Evolutionary conservation across 1,140 invertebrate species (phyloP), one percentile per base, ranked within the genome.

Genomic region (Lepidotrigona ventralis): DNA sequence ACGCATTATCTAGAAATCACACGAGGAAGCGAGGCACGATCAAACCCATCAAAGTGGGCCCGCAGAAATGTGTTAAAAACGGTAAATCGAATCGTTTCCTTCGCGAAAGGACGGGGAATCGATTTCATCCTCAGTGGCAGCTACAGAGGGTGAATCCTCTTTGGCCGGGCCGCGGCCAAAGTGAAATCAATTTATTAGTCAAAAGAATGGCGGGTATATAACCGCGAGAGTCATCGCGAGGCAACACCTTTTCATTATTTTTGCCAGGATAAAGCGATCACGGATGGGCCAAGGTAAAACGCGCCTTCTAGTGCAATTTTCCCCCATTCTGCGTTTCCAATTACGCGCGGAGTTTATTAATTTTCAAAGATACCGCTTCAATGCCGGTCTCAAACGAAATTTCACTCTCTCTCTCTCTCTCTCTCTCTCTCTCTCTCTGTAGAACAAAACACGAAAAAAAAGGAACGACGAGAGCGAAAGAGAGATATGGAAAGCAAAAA

Each of bases 291-390:
- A 54, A 53, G 51, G 60, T 63, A 63, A 46, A 76, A 77, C 58
- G 46, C 53, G 58, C 26, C 46, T 12, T 29, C 46, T 15, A 14
- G 54, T 26, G 63, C 26, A 69, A 78, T 68, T 68, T 19, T 46
- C 51, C 63, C 51, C 63, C 51, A 21, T 23, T 68, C 63, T 26
- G 39, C 51, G 29, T 78, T 78, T 68, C 63, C 76, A 78, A 78
- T 78, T 78, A 78, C 60, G 75, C 60, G 26, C 11, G n/a, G 12
- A 29, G 75, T 77, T 77, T 66, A 77, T 77, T 77, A 77, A 77
- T 77, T 77, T 64, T 51, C 39, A 51, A 64, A 64, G 75, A 77
- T 64, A 51, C 29, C 19, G 53, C 72, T 54, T 73, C 51, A 26
- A 73, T 73, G 26, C 17, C 60, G n/a, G 14, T 4, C 63, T 54